These are phyloP conservation scores for Euwallacea similis DNA, from an alignment of 1,140 invertebrate genomes.

Conservation along the genomic window DNA sequence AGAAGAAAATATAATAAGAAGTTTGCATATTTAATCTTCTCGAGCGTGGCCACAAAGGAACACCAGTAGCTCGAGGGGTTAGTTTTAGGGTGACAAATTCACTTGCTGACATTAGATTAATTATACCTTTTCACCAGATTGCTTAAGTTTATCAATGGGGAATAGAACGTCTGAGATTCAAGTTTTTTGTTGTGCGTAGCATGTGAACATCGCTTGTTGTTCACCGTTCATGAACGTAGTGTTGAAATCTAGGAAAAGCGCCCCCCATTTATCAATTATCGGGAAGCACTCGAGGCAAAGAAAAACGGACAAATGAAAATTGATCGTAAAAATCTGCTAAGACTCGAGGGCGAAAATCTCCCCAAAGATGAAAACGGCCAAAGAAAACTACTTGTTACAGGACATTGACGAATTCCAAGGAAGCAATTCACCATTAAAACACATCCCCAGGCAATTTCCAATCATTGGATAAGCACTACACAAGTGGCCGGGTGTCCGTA, in stretches of 20 bases:
- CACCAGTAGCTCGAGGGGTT: constrained; percentile 25
- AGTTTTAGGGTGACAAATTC: constrained; percentile 29
- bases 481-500: constrained; percentile 36
- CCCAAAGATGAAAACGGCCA: constrained; percentile 28
- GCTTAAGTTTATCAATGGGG: too few species aligned
- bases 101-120: constrained; percentile 36
- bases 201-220: too few species aligned
- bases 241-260: neutral
- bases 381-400: constrained; percentile 39
- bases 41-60: constrained; percentile 22
- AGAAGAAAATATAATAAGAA: constrained; percentile 34
- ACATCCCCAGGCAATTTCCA: constrained; percentile 36
- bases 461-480: constrained; percentile 43
- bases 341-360: constrained; percentile 28
- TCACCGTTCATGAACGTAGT: too few species aligned
- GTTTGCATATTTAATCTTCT: constrained; percentile 34
- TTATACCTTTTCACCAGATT: neutral
- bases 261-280: constrained; percentile 7
- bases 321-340: constrained; percentile 28
- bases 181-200: too few species aligned
- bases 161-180: too few species aligned
- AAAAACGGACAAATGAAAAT: constrained; percentile 32
- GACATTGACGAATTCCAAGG: constrained; percentile 37
- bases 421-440: constrained; percentile 43
- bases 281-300: neutral